Percentiles rank a stretch among this genome's conserved stretches.
These are phyloP conservation scores for Sebastes minor DNA, from an alignment of 2,797 vertebrate genomes.

Conservation along the genomic window DNA sequence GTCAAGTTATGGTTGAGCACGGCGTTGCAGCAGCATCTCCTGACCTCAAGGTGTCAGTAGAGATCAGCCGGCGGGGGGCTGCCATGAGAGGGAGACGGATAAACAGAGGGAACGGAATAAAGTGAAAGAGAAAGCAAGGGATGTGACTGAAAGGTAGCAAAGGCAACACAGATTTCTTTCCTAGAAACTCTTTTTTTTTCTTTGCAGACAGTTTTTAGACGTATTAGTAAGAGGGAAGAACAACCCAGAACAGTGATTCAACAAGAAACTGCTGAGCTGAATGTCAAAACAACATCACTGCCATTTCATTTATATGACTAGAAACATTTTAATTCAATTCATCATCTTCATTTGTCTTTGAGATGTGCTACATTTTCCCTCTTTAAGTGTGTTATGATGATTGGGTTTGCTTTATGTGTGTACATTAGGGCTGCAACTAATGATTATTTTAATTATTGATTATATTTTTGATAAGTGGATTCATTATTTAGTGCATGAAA, in stretches of 20 bases:
- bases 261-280: not conserved
- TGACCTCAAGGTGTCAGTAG: slow-evolving; percentile 80
- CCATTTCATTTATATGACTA: not conserved
- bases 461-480: slow-evolving; percentile 2
- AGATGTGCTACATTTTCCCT: not conserved
- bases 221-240: slow-evolving; percentile 2
- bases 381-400: not conserved
- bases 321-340: not conserved
- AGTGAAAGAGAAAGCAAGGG: slow-evolving; percentile 1
- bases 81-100: not conserved
- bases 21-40: slow-evolving; percentile 52
- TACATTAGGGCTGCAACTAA: not conserved
- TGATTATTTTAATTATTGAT: slow-evolving; percentile 9
- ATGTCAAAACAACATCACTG: slow-evolving; percentile 12
- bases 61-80: slow-evolving; percentile 67
- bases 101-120: not conserved
- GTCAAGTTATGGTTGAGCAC: slow-evolving; percentile 36
- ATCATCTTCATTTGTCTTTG: not conserved
- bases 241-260: not conserved
- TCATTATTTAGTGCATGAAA: slow-evolving; percentile 2
- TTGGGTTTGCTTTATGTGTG: not conserved
- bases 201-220: slow-evolving; percentile 26
- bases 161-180: slow-evolving; percentile 38
- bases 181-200: slow-evolving; percentile 17
- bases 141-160: slow-evolving; percentile 50